phyloP scores from a whole-genome alignment of 2,888 invertebrate species.

The Papilio protenor region DNA sequence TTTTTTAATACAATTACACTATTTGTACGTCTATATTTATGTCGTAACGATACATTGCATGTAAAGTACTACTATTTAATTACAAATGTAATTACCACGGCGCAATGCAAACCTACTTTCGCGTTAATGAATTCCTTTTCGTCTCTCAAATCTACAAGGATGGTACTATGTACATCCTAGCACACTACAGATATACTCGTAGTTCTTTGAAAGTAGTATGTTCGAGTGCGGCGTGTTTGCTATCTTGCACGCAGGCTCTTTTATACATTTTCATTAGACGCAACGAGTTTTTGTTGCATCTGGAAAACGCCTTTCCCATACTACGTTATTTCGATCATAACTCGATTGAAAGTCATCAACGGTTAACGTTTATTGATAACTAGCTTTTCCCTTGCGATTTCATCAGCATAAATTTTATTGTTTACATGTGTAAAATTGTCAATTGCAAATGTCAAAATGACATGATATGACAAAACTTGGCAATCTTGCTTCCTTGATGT shows the following conservation, averaged over 20 bases:
- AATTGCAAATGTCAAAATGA: too few relatives aligned
- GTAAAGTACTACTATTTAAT: not conserved
- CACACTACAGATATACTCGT: not conserved
- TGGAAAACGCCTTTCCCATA: slow-evolving; percentile 26
- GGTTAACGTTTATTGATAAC: too few relatives aligned
- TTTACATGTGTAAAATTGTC: too few relatives aligned
- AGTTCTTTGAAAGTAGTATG: slow-evolving; percentile 27
- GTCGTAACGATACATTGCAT: not conserved
- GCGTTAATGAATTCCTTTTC: slow-evolving; percentile 31
- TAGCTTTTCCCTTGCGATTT: too few relatives aligned
- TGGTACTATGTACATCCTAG: not conserved
- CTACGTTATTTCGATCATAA: slow-evolving; percentile 33
- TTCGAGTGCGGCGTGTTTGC: slow-evolving; percentile 30
- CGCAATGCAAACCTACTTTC: slow-evolving; percentile 9
- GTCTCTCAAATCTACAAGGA: slow-evolving; percentile 22
- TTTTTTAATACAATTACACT: not conserved
- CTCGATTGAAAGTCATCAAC: slow-evolving; percentile 17
- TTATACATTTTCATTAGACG: slow-evolving; percentile 34
- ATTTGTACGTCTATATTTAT: not conserved
- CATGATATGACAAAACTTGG: too few relatives aligned
- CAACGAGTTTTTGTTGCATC: slow-evolving; percentile 34
- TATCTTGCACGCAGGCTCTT: slow-evolving; percentile 32
- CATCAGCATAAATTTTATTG: too few relatives aligned
- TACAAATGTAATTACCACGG: slow-evolving; percentile 12
- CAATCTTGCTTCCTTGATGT: too few relatives aligned